Evolutionary conservation across 35 echinoderm and acorn worm species (phyloP).

Genomic region (Eucidaris tribuloides): DNA sequence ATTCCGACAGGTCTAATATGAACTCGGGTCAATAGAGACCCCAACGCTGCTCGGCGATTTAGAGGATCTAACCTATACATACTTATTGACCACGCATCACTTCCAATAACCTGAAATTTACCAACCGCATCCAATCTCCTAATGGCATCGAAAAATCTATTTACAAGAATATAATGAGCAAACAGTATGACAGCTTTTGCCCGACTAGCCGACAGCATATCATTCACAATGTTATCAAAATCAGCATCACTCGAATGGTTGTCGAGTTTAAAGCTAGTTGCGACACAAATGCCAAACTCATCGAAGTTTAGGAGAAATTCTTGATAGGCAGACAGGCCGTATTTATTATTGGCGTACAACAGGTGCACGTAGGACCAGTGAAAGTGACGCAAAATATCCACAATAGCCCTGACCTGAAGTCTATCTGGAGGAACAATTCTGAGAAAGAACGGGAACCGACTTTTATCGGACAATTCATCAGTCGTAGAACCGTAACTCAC

Average conservation of each 20-base stretch:
- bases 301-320: conserved; percentile 14
- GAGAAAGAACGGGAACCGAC: conserved; percentile 42
- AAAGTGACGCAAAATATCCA: conserved; percentile 31
- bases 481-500: conserved; percentile 32
- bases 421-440: conserved; percentile 28
- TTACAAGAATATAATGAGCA: background rate
- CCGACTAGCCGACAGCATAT: background rate
- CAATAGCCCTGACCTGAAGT: conserved; percentile 32
- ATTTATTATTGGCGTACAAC: conserved; percentile 18
- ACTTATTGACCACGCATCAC: no score
- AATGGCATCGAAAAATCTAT: no score
- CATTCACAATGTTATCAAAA: background rate
- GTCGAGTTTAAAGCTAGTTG: background rate
- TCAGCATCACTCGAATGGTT: conserved; percentile 10
- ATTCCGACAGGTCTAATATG: no score
- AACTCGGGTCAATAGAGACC: no score
- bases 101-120: no score
- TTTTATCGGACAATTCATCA: conserved; percentile 24
- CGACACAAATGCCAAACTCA: conserved; percentile 34
- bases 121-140: no score
- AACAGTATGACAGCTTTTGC: conserved; percentile 10
- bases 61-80: no score
- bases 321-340: conserved; percentile 20
- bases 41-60: no score
- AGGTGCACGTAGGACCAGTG: conserved; percentile 40